Base-by-base conservation (phyloP, 2,797 vertebrate species). In the Poeciliopsis infans region DNA sequence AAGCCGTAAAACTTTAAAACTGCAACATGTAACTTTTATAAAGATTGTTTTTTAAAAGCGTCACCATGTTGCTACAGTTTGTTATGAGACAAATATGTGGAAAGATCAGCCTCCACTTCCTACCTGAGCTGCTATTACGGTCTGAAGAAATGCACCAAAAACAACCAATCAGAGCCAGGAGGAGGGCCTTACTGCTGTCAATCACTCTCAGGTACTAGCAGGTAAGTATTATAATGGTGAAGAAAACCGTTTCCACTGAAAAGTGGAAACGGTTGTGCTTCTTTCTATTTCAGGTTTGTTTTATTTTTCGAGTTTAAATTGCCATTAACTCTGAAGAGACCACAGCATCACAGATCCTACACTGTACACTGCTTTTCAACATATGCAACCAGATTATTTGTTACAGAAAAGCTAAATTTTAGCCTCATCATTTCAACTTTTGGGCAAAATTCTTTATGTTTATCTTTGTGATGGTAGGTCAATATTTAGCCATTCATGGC, bases 161-260 rank as follows among this genome's bases (percentile, higher is more conserved):
- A 53, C 51, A 8, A 25, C 51, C 20, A 53, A 10, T 53, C 51
- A 53, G 51, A 53, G 51, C 20, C 51, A 23, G 23, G 51, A 53
- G 51, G 51, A 25, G 51, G 23, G 20, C 2, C 23, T 25, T 53
- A 25, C 2, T 25, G 51, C 51, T 53, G 51, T 25, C 51, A 53
- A 53, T 53, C 51, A 23, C 0, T 0, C 23, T 10, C 7, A 51
- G 23, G 7, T 23, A 23, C 2, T 51, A 1, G 1, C 15, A 47
- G 15, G 46, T 2, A 47, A 18, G 46, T 16, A 47, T 15, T 15
- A 51, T 23, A 51, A 51, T 7, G 18, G 18, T 51, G 18, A 4
- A 51, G 18, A 51, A 51, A 20, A 51, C 18, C 2, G 6, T 7
- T 51, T 51, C 49, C 49, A 51, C 49, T 51, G 49, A 51, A 55